phyloP scores from a whole-genome alignment of 2,888 invertebrate species.

The Ectropis crepuscularia region DNA sequence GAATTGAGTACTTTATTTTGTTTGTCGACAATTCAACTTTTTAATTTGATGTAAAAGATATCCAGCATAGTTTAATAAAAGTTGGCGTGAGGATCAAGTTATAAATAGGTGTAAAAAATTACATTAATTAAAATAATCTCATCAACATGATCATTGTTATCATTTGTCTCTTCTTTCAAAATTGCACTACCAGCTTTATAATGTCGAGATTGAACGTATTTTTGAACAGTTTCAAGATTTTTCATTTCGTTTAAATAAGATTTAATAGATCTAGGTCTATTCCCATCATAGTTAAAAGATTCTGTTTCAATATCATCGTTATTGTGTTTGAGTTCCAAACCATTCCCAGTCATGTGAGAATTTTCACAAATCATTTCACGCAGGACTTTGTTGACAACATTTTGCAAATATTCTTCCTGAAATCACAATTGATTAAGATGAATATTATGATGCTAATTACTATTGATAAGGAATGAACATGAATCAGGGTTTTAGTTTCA shows the following conservation, averaged over 20 bases:
- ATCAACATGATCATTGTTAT: not conserved
- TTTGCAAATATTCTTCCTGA: not conserved
- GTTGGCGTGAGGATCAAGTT: too few relatives aligned
- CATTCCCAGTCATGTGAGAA: not conserved
- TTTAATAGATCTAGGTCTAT: not conserved
- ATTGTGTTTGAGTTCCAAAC: not conserved
- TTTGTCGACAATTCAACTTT: too few relatives aligned
- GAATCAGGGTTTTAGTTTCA: too few relatives aligned
- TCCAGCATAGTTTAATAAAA: too few relatives aligned
- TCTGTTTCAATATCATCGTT: not conserved
- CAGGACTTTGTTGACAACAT: not conserved
- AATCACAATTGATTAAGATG: not conserved
- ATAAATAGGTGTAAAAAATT: not conserved
- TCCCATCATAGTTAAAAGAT: not conserved
- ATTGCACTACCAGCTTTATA: not conserved
- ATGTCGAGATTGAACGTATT: not conserved
- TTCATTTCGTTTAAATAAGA: not conserved
- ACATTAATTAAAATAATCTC: not conserved
- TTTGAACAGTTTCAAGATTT: not conserved
- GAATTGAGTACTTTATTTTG: not conserved
- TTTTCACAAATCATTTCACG: not conserved
- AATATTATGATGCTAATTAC: not conserved
- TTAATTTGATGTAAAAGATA: too few relatives aligned
- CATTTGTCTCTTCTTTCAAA: not conserved
- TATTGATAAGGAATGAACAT: not conserved